Conservation (phyloP, 30 jellyfish, hydroid and myxozoan genomes). For the Hydra vulgaris region DNA sequence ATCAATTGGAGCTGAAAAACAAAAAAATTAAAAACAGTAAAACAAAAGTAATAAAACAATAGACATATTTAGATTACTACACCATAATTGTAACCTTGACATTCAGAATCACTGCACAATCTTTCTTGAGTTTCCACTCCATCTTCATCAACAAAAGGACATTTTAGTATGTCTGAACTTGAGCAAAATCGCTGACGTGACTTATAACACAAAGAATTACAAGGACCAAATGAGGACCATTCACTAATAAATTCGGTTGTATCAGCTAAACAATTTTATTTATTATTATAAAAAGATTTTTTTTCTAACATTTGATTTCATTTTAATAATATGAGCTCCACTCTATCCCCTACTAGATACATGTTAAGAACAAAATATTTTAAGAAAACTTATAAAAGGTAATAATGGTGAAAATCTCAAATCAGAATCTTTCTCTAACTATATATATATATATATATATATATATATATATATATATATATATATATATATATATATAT, state of each 20-base stretch:
- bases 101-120: constrained; percentile 31
- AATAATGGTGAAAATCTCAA: too few relatives aligned
- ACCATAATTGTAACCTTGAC: constrained; percentile 25
- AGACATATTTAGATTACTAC: neutral
- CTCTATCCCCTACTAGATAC: too few relatives aligned
- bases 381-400: too few relatives aligned
- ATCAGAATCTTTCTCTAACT: too few relatives aligned
- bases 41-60: neutral
- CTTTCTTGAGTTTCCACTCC: constrained; percentile 24
- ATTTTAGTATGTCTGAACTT: constrained; percentile 4
- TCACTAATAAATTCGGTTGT: constrained; percentile 36
- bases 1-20: constrained; percentile 25
- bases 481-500: too few relatives aligned
- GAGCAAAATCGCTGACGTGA: constrained; percentile 43
- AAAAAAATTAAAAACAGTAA: neutral
- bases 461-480: too few relatives aligned
- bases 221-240: constrained; percentile 62
- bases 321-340: too few relatives aligned
- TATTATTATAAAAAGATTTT: too few relatives aligned
- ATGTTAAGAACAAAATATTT: too few relatives aligned
- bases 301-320: too few relatives aligned
- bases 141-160: constrained; percentile 30
- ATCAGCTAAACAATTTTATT: constrained; percentile 8
- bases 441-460: too few relatives aligned
- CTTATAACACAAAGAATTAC: constrained; percentile 27